A percentile compares a stretch with the other conserved stretches of the same genome.
Evolutionary conservation across 2,113 vertebrate species (phyloP).

Genomic region (Synchiropus splendidus): DNA sequence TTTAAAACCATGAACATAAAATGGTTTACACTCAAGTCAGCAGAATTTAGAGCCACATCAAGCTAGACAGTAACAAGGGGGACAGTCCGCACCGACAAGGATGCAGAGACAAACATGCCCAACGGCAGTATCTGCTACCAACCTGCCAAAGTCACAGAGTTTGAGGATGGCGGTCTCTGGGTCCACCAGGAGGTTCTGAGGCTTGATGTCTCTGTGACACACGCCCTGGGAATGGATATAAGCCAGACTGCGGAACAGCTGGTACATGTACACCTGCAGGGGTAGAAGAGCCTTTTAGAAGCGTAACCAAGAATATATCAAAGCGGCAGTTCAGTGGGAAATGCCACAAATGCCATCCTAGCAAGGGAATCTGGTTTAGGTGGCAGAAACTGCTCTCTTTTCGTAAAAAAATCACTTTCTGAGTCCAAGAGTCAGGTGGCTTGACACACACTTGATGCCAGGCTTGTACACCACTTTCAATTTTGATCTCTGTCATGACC

Average conservation of each 20-base stretch:
- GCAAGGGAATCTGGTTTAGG: too few species aligned
- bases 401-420: too few species aligned
- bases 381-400: too few species aligned
- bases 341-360: too few species aligned
- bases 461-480: too few species aligned
- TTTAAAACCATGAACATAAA: background rate
- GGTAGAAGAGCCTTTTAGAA: too few species aligned
- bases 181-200: slow-evolving; percentile 88
- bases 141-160: slow-evolving; percentile 93
- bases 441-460: too few species aligned
- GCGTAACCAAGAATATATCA: too few species aligned
- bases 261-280: slow-evolving; percentile 88
- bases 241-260: slow-evolving; percentile 89
- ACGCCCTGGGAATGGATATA: slow-evolving; percentile 95
- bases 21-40: background rate
- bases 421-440: too few species aligned
- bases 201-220: slow-evolving; percentile 91
- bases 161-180: slow-evolving; percentile 88
- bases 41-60: background rate
- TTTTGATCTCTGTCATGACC: too few species aligned
- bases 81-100: background rate
- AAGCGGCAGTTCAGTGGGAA: too few species aligned
- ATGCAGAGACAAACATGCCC: slow-evolving; percentile 9
- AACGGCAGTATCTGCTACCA: slow-evolving; percentile 15
- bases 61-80: background rate